A percentile compares a stretch with the other conserved stretches of the same genome.
These are phyloP conservation scores for Puma concolor DNA, from an alignment of 2,113 vertebrate species.

Conservation along the genomic window DNA sequence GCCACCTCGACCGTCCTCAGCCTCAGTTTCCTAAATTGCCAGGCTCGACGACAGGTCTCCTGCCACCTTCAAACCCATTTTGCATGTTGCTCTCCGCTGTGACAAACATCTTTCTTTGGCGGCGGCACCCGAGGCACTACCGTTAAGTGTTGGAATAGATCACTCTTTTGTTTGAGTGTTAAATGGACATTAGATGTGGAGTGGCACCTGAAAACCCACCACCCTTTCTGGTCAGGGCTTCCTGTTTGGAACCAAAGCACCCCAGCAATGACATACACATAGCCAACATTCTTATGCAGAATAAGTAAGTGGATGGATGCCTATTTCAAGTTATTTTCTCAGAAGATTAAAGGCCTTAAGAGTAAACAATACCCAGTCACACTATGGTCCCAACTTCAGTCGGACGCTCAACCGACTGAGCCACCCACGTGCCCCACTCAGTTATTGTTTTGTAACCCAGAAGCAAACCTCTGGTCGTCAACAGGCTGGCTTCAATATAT, in stretches of 20 bases:
- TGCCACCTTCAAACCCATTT: neutral
- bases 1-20: neutral
- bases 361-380: neutral
- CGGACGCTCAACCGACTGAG: no score
- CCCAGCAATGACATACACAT: neutral
- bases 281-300: neutral
- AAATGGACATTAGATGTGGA: neutral
- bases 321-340: neutral
- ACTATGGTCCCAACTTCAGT: neutral
- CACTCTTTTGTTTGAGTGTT: neutral
- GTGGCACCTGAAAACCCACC: neutral
- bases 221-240: neutral
- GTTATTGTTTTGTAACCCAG: neutral
- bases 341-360: neutral
- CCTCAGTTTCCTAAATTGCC: neutral
- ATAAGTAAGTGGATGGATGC: neutral
- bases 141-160: neutral
- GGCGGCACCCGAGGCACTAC: neutral
- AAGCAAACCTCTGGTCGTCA: neutral
- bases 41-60: neutral
- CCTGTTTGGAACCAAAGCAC: neutral
- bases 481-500: neutral
- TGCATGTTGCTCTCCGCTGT: neutral
- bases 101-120: neutral
- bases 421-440: neutral